Conservation (phyloP, 2,113 vertebrate genomes). For the Otus sunia region DNA sequence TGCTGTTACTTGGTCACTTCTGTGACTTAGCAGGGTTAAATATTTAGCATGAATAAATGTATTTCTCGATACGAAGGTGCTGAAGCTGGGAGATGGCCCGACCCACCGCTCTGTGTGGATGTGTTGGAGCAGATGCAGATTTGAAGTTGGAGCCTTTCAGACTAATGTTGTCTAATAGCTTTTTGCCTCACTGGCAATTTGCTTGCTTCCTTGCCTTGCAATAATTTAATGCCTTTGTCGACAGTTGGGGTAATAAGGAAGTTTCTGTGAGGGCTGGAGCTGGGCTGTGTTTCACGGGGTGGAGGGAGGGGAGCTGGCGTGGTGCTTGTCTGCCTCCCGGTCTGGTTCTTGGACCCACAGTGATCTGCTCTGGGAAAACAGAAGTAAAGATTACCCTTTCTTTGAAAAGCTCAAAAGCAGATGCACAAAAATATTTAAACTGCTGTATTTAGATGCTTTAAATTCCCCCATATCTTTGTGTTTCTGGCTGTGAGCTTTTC, state of each 20-base stretch:
- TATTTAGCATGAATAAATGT: neutral
- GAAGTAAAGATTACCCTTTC: neutral
- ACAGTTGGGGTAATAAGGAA: constrained; percentile 9
- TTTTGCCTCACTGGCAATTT: neutral
- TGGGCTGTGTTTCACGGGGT: neutral
- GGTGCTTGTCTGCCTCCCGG: neutral
- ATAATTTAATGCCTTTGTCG: accelerated
- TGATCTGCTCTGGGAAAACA: neutral
- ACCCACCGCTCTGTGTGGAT: neutral
- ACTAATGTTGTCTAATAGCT: neutral
- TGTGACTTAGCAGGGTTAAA: neutral
- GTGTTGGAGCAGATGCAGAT: neutral
- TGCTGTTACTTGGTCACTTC: neutral
- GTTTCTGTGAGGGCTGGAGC: neutral
- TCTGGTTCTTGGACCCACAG: neutral
- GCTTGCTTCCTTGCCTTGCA: neutral
- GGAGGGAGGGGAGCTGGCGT: neutral
- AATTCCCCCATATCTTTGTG: neutral
- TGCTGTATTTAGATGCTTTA: neutral
- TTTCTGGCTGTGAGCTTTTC: neutral
- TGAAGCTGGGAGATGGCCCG: accelerated
- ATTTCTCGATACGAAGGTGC: neutral
- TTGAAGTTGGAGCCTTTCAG: neutral
- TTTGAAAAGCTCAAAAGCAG: neutral
- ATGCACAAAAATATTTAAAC: neutral